phyloP scores from a whole-genome alignment of 2,797 vertebrate species.

The Chanos chanos region DNA sequence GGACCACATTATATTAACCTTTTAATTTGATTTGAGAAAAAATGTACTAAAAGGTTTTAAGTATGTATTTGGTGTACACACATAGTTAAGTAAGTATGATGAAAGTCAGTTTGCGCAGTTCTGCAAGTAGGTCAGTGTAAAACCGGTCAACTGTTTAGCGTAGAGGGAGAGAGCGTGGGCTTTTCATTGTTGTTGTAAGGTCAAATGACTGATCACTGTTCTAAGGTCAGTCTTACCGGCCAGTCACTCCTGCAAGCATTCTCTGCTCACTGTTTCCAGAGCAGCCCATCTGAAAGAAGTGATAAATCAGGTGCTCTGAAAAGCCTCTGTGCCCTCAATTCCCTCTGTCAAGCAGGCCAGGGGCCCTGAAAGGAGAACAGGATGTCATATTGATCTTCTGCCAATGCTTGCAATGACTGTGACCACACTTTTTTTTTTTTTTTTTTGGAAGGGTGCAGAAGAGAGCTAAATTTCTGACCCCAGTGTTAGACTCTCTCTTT shows the following conservation, averaged over 20 bases:
- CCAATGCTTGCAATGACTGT: slow-evolving; percentile 60
- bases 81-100: too few relatives aligned
- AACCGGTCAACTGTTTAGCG: too few relatives aligned
- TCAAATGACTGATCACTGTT: background rate
- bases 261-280: slow-evolving; percentile 27
- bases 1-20: background rate
- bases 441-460: slow-evolving; percentile 40
- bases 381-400: slow-evolving; percentile 68
- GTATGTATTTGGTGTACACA: too few relatives aligned
- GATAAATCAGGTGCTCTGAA: slow-evolving; percentile 36
- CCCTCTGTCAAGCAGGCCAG: slow-evolving; percentile 61
- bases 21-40: background rate
- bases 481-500: slow-evolving; percentile 10
- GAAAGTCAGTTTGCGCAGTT: background rate
- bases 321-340: slow-evolving; percentile 62
- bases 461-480: slow-evolving; percentile 21
- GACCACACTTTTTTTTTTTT: slow-evolving; percentile 56
- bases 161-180: too few relatives aligned
- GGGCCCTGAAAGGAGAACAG: slow-evolving; percentile 59
- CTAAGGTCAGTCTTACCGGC: slow-evolving; percentile 15
- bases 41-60: too few relatives aligned
- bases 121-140: too few relatives aligned
- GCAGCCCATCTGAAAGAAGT: slow-evolving; percentile 18
- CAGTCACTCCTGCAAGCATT: background rate
- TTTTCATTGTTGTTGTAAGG: background rate